Percentiles rank a stretch among this genome's conserved stretches.
phyloP scores from a whole-genome alignment of 2,888 invertebrate species.

The Sphaerophoria rueppellii region DNA sequence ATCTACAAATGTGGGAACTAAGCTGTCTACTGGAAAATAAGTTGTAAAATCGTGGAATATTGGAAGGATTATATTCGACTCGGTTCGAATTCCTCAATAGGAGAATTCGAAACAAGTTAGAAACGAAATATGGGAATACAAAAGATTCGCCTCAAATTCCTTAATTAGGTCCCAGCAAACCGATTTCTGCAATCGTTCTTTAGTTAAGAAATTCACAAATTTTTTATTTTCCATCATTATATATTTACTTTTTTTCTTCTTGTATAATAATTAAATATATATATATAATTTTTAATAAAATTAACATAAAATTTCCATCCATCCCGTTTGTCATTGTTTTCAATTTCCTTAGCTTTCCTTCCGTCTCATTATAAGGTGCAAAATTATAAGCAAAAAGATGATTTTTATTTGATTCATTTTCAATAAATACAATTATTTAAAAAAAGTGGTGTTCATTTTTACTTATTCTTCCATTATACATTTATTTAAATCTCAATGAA shows the following conservation, averaged over 20 bases:
- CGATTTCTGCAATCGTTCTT: constrained; percentile 36
- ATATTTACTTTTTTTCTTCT: constrained; percentile 47
- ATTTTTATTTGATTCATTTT: constrained; percentile 50
- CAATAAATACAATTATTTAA: constrained; percentile 64
- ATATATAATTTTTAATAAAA: constrained; percentile 67
- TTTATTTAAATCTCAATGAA: constrained; percentile 32
- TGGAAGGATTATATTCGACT: too few relatives aligned
- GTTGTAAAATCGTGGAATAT: too few relatives aligned
- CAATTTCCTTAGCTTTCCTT: constrained; percentile 37
- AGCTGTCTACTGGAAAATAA: too few relatives aligned
- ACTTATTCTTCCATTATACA: constrained; percentile 38
- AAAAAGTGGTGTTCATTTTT: neutral
- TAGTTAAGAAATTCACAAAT: constrained; percentile 62
- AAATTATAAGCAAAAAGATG: constrained; percentile 57
- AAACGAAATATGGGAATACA: too few relatives aligned
- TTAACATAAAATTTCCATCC: constrained; percentile 73
- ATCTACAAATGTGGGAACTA: too few relatives aligned
- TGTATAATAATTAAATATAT: constrained; percentile 75
- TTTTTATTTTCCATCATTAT: constrained; percentile 69
- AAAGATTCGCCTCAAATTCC: too few relatives aligned
- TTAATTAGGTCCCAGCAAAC: too few relatives aligned
- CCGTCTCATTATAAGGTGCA: constrained; percentile 62
- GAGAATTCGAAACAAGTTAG: too few relatives aligned
- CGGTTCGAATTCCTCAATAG: too few relatives aligned
- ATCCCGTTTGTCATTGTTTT: constrained; percentile 40